A percentile compares a stretch with the other conserved stretches of the same genome.
Evolutionary conservation across 2,113 vertebrate genomes (phyloP).

Genomic region (Stomatorhinus ivindoensis): DNA sequence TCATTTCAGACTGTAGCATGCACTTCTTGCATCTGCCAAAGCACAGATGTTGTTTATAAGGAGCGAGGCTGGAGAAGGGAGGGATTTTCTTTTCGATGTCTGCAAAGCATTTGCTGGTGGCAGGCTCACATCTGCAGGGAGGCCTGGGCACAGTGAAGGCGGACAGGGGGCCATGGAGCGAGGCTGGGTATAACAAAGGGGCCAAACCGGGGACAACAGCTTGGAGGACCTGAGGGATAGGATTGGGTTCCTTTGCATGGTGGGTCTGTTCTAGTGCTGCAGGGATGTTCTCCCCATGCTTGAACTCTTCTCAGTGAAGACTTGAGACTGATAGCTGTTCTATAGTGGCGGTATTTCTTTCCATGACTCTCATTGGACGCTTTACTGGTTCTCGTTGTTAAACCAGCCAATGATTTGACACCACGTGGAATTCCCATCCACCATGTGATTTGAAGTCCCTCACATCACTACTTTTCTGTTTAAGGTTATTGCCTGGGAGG

Average conservation of each 20-base stretch:
- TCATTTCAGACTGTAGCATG: not conserved
- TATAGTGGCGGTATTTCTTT: not conserved
- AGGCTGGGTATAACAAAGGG: not conserved
- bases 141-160: not conserved
- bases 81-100: not conserved
- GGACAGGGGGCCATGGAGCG: not conserved
- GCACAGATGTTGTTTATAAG: conserved; percentile 13
- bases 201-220: not conserved
- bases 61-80: not conserved
- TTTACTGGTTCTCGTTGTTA: not conserved
- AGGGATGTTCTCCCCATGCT: not conserved
- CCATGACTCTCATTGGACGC: not conserved
- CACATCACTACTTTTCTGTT: not conserved
- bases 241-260: not conserved
- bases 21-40: not conserved
- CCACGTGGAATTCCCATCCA: not conserved
- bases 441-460: not conserved
- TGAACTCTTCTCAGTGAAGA: not conserved
- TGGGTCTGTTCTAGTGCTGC: not conserved
- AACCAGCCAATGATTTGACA: not conserved
- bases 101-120: not conserved
- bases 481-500: not conserved
- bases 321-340: not conserved
- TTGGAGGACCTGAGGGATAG: not conserved
- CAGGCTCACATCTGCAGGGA: not conserved